Evolutionary conservation across 2,797 vertebrate species (phyloP), one percentile per base, ranked within the genome.

Genomic region (Tapera naevia): DNA sequence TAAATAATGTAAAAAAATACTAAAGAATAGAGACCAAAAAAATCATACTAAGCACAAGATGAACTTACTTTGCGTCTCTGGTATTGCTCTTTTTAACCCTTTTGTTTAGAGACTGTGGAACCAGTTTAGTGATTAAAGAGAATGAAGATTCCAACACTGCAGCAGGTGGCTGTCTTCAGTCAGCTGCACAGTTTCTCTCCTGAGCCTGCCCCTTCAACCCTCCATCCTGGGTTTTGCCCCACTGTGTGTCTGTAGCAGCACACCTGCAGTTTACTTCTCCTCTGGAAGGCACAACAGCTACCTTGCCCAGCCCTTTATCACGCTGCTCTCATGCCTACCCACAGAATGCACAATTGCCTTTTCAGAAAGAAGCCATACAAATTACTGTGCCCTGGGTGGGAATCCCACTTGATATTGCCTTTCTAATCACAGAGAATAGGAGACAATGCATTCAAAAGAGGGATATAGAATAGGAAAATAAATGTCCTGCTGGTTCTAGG

Each of bases 11-110:
- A 61, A 89, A 95, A 95, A 96, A 92, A 83, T 50, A 96, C 83
- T 80, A 89, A 97, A 93, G 86, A 74, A 94, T 18, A 74, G 64
- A 94, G 30, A 79, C 22, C n/a, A 75, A 83, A 94, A 95, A 94
- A 83, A 9, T 25, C 37, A 57, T 45, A 5, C 18, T 27, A 71
- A 72, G 46, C 57, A 56, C 33, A 60, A 80, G 51, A 84, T 78
- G 78, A 74, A 50, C 67, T 82, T 80, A 30, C 5, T 86, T 24
- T 33, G 2, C 4, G 3, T 53, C 28, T 45, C 65, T 67, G 51
- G 37, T 62, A 46, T 35, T 60, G 37, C 22, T 45, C 65, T 28
- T 32, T n/a, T 87, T 93, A 94, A 95, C 74, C 39, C 53, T 86
- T 87, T 39, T 32, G 22, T 81, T n/a, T 56, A 6, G 3, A 13